A percentile compares a stretch with the other conserved stretches of the same genome.
Conservation (phyloP, 2,113 vertebrate species). For the Pachypanchax playfairii region DNA sequence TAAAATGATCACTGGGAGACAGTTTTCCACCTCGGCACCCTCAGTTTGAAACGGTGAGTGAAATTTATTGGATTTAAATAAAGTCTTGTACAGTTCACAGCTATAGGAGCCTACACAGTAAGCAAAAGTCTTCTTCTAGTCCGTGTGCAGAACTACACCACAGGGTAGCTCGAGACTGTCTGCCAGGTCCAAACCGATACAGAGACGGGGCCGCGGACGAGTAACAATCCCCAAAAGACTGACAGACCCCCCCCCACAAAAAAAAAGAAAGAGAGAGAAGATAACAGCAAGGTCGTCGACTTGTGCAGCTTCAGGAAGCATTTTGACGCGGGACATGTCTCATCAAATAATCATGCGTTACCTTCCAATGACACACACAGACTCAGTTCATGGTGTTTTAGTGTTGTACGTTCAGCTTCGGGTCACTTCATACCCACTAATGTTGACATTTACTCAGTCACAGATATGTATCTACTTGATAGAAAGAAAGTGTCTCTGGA, state of each 20-base stretch:
- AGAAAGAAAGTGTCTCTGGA: neutral
- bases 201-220: neutral
- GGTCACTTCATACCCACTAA: conserved; percentile 6
- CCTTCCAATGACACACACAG: conserved; percentile 49
- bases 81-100: conserved; percentile 88
- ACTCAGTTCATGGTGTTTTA: conserved; percentile 33
- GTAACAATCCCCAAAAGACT: conserved; percentile 4
- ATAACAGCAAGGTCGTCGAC: neutral
- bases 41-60: conserved; percentile 76
- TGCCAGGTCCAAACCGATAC: conserved; percentile 1
- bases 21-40: conserved; percentile 58
- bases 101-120: conserved; percentile 94
- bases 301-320: conserved; percentile 31
- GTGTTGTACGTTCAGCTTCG: conserved; percentile 30
- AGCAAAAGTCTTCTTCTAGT: conserved; percentile 81
- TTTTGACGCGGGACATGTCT: conserved; percentile 36
- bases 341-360: conserved; percentile 46
- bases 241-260: conserved; percentile 6
- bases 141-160: conserved; percentile 67
- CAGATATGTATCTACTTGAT: conserved; percentile 26
- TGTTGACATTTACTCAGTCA: conserved; percentile 17
- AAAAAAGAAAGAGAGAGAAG: neutral
- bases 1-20: conserved; percentile 18
- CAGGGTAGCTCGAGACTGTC: conserved; percentile 58
- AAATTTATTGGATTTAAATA: conserved; percentile 84